phyloP scores from a whole-genome alignment of 2,888 invertebrate species.

The Nasonia oneida region DNA sequence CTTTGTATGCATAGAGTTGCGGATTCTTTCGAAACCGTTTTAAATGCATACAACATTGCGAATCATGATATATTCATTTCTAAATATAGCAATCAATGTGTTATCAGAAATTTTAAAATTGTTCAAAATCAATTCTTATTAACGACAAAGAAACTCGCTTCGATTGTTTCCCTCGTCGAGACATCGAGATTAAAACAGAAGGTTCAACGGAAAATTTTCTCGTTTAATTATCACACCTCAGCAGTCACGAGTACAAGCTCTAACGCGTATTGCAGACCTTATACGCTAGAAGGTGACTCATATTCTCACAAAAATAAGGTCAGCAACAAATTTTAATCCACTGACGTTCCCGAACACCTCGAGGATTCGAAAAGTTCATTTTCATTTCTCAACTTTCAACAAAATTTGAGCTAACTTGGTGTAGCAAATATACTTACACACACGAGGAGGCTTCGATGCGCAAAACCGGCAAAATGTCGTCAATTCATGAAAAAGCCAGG shows the following conservation, averaged over 20 bases:
- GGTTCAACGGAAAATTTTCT: neutral
- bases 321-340: neutral
- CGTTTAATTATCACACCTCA: neutral
- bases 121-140: too few relatives aligned
- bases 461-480: neutral
- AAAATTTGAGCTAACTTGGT: neutral
- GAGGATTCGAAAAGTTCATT: neutral
- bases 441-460: neutral
- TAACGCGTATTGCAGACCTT: neutral
- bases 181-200: neutral
- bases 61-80: too few relatives aligned
- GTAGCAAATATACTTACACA: neutral
- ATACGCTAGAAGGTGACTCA: too few relatives aligned
- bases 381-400: neutral
- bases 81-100: too few relatives aligned
- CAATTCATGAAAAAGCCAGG: neutral
- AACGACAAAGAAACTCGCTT: too few relatives aligned
- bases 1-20: too few relatives aligned
- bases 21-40: too few relatives aligned
- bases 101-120: too few relatives aligned
- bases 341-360: neutral
- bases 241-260: neutral
- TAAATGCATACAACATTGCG: too few relatives aligned
- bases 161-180: too few relatives aligned
- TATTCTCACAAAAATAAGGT: neutral